These are phyloP conservation scores for Sprattus sprattus DNA, from an alignment of 2,113 vertebrate genomes.

Conservation along the genomic window DNA sequence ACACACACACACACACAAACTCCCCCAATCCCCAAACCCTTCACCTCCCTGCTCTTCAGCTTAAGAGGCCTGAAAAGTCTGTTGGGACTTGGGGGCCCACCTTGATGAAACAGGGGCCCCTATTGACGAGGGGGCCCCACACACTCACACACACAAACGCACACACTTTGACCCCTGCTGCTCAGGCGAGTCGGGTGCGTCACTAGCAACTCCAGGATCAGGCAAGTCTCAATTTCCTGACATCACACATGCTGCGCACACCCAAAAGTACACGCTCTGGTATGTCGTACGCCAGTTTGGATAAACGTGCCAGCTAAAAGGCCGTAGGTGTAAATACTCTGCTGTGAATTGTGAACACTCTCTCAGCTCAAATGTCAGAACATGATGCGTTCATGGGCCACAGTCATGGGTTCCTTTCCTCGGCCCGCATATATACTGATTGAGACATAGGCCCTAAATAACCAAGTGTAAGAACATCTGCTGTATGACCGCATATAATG, in stretches of 20 bases:
- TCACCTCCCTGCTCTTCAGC: background rate
- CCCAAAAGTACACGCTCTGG: background rate
- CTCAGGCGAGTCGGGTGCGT: background rate
- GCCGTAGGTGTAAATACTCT: background rate
- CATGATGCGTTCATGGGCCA: background rate
- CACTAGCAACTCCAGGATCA: background rate
- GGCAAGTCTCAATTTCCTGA: background rate
- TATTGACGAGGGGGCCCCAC: background rate
- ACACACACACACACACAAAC: background rate
- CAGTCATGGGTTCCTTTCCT: background rate
- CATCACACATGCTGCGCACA: background rate
- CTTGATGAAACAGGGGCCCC: background rate
- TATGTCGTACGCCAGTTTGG: background rate
- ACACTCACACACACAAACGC: background rate
- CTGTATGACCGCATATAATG: background rate
- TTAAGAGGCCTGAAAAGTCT: background rate
- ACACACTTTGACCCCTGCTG: background rate
- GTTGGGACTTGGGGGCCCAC: background rate
- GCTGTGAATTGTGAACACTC: background rate
- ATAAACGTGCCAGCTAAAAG: background rate
- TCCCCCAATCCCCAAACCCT: background rate
- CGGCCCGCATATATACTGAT: background rate
- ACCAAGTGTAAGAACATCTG: conserved; percentile 3
- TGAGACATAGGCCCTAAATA: background rate
- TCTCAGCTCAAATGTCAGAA: background rate